phyloP scores from a whole-genome alignment of 2,888 invertebrate genomes.

The Drosophila mettleri region DNA sequence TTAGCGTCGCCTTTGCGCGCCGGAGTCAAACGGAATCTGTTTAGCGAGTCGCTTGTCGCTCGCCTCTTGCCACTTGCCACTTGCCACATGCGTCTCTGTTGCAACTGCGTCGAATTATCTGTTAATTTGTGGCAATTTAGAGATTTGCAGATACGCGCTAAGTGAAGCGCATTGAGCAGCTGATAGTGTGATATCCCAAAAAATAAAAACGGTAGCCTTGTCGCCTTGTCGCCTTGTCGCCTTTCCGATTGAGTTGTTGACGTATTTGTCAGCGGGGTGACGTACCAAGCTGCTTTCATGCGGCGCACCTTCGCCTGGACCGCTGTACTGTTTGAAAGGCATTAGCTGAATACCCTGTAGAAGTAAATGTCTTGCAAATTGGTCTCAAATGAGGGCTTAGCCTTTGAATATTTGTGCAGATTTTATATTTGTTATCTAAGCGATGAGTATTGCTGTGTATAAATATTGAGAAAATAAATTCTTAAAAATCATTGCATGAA shows the following conservation, averaged over 20 bases:
- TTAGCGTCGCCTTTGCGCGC: constrained; percentile 79
- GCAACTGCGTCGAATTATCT: constrained; percentile 73
- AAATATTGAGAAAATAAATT: neutral
- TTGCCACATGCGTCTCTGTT: constrained; percentile 34
- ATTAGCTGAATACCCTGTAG: constrained; percentile 2
- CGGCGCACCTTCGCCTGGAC: neutral
- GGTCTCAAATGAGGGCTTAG: neutral
- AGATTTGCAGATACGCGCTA: constrained; percentile 77
- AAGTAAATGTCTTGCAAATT: too few relatives aligned
- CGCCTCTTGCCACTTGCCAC: constrained; percentile 28
- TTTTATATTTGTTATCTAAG: neutral
- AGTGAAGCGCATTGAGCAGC: constrained; percentile 71
- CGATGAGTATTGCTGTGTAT: neutral
- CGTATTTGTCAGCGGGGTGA: constrained; percentile 17
- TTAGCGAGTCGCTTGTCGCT: constrained; percentile 72
- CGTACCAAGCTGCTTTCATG: constrained; percentile 6
- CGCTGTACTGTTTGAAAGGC: neutral
- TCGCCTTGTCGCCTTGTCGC: constrained; percentile 20
- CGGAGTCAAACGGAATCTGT: constrained; percentile 79
- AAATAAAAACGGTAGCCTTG: constrained; percentile 20
- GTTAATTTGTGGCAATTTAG: constrained; percentile 83
- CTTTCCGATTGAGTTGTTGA: constrained; percentile 49
- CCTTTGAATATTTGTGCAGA: neutral
- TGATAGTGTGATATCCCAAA: constrained; percentile 58
- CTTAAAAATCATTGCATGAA: too few relatives aligned